Conservation (phyloP, 2,113 vertebrate genomes). For the Cavia porcellus region DNA sequence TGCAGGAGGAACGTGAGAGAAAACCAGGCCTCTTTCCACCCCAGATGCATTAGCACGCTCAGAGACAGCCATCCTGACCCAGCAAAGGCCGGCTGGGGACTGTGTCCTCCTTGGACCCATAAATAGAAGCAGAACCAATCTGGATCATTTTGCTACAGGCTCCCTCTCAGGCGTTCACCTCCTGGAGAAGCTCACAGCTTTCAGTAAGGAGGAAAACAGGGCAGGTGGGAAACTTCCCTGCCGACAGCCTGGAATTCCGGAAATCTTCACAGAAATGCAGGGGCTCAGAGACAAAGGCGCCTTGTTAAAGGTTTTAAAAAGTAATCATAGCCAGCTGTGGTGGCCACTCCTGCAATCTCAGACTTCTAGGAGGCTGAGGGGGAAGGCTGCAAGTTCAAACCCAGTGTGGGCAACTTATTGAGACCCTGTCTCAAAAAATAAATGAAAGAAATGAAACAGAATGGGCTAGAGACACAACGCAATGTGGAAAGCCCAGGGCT, state of each 20-base stretch:
- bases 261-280: background rate
- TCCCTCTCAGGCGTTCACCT: background rate
- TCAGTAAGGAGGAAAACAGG: background rate
- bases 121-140: constrained; percentile 67
- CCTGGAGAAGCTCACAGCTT: background rate
- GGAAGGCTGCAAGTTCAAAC: background rate
- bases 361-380: background rate
- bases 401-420: background rate
- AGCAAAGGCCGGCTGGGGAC: background rate
- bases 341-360: background rate
- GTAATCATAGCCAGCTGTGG: background rate
- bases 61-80: background rate
- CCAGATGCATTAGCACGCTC: background rate
- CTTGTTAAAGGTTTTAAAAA: background rate
- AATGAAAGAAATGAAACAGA: background rate
- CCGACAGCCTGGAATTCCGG: background rate
- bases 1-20: fast-evolving
- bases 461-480: background rate
- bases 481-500: background rate
- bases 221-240: background rate
- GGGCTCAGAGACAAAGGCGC: fast-evolving
- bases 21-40: fast-evolving
- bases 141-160: background rate
- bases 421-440: background rate
- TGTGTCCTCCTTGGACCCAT: background rate